Evolutionary conservation across 2,113 vertebrate species (phyloP).

Genomic region (Chamaetylas fuelleborni): DNA sequence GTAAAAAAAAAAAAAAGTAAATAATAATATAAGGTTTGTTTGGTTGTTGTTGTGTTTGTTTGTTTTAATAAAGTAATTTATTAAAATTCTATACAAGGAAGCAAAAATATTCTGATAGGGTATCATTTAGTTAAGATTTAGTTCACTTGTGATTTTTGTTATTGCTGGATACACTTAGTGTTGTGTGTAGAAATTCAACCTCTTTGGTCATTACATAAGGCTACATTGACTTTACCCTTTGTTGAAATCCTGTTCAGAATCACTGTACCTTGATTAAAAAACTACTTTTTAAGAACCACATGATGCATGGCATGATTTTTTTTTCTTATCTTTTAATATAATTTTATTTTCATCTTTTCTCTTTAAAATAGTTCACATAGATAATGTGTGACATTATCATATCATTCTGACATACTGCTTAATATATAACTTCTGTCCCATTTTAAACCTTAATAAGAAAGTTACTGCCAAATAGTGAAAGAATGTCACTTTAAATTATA

Average conservation of each 20-base stretch:
- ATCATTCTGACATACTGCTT: not conserved
- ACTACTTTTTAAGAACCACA: not conserved
- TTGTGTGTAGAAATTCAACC: not conserved
- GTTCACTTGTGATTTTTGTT: not conserved
- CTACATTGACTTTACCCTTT: not conserved
- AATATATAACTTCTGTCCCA: not conserved
- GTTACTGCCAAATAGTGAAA: slow-evolving; percentile 47
- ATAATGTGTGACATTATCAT: not conserved
- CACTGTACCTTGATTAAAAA: not conserved
- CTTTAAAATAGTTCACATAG: not conserved
- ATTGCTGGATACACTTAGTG: not conserved
- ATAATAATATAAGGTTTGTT: not conserved
- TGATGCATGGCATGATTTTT: not conserved
- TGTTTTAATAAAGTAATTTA: not conserved
- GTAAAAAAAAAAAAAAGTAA: too few relatives aligned
- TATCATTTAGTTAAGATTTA: not conserved
- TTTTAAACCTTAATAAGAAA: slow-evolving; percentile 48
- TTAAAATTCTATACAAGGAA: not conserved
- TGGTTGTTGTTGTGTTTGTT: not conserved
- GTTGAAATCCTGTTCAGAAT: not conserved
- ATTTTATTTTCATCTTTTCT: not conserved
- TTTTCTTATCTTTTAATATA: not conserved
- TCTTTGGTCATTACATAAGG: not conserved
- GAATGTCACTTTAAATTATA: not conserved
- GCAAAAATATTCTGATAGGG: not conserved